Percentiles rank a stretch among this genome's conserved stretches.
Conservation (phyloP, 1,140 invertebrate genomes). For the Euura saliciscinereae region DNA sequence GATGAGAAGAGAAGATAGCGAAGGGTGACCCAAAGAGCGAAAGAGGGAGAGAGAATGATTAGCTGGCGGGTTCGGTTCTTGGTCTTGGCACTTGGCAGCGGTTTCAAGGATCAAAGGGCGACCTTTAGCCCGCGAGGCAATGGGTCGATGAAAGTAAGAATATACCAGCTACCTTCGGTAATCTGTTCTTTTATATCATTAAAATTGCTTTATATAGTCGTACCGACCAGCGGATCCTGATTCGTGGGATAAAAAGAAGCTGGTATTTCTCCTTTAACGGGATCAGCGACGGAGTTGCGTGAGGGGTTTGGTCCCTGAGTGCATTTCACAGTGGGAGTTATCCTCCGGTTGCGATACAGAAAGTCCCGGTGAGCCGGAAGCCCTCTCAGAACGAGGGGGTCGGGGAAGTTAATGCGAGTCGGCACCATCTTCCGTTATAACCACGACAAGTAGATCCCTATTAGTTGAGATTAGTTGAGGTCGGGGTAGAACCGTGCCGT, state of each 20-base stretch:
- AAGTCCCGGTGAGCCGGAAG: conserved; percentile 1
- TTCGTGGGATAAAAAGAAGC: too few species aligned
- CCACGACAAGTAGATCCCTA: conserved; percentile 5
- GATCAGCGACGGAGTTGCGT: too few species aligned
- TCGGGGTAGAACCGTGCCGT: not conserved
- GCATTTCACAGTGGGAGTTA: conserved; percentile 14
- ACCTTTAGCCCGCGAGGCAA: not conserved
- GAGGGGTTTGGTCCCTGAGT: not conserved
- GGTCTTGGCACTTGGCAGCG: not conserved
- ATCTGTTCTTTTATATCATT: not conserved
- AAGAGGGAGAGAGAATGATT: too few species aligned
- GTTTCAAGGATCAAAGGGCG: not conserved
- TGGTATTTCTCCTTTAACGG: too few species aligned
- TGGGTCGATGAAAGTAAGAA: not conserved
- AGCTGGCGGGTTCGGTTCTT: not conserved
- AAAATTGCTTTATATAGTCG: too few species aligned
- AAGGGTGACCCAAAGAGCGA: too few species aligned
- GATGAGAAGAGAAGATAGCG: not conserved
- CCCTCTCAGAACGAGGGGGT: not conserved
- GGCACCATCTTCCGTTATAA: not conserved
- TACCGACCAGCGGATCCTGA: too few species aligned
- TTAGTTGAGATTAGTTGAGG: conserved; percentile 1
- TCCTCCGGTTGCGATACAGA: not conserved
- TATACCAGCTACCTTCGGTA: not conserved
- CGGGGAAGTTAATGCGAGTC: conserved; percentile 7